These are phyloP conservation scores for Chauna torquata DNA, from an alignment of 2,113 vertebrate species.

Conservation along the genomic window DNA sequence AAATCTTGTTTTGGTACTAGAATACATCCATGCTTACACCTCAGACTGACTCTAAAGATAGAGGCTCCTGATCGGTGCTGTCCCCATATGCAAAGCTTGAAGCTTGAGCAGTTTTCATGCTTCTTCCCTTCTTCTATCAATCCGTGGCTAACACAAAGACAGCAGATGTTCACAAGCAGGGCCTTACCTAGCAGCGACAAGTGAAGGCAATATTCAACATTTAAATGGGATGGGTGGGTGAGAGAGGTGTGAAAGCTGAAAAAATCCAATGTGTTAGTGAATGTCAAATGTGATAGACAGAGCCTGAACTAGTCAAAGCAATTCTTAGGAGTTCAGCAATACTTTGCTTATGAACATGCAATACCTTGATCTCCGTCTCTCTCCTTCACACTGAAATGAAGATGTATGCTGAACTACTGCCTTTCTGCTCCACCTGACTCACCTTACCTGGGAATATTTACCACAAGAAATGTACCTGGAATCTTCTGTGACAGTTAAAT, in stretches of 20 bases:
- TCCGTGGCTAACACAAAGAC: not conserved
- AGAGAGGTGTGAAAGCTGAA: not conserved
- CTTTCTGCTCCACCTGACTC: not conserved
- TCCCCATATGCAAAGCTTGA: not conserved
- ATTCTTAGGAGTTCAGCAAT: constrained; percentile 50
- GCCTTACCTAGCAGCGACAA: not conserved
- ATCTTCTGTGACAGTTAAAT: not conserved
- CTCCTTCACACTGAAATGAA: constrained; percentile 1
- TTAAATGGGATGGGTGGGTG: not conserved
- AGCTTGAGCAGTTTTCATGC: accelerated
- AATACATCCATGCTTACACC: not conserved
- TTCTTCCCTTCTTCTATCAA: not conserved
- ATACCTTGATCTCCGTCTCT: not conserved
- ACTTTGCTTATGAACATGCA: constrained; percentile 7
- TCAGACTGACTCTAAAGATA: not conserved
- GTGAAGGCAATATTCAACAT: not conserved
- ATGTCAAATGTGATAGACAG: constrained; percentile 61
- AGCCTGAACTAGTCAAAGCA: constrained; percentile 36
- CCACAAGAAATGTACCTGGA: not conserved
- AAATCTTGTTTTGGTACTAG: not conserved
- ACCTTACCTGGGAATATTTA: not conserved
- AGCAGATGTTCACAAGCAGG: not conserved
- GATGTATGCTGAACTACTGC: not conserved
- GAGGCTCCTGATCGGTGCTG: not conserved
- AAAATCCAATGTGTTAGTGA: constrained; percentile 1